Percentiles rank a stretch among this genome's conserved stretches.
Evolutionary conservation across 2,113 vertebrate genomes (phyloP).

Genomic region (Gymnogyps californianus): DNA sequence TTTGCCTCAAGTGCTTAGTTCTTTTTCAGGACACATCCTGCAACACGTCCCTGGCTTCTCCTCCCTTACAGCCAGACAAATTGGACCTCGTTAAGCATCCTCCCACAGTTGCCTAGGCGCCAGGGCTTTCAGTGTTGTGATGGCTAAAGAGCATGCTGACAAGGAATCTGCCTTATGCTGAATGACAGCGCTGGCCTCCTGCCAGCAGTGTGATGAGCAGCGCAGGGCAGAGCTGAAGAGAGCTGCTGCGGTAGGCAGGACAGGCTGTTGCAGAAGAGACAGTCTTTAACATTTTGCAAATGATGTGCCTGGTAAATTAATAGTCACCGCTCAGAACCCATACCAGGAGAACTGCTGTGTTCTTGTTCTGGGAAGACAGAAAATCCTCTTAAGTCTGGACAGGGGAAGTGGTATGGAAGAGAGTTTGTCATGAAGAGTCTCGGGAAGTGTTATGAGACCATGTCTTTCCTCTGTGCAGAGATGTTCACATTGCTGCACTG

Average conservation of each 20-base stretch:
- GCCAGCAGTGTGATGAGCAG: not conserved
- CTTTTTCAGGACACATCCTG: not conserved
- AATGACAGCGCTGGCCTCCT: slow-evolving; percentile 25
- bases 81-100: not conserved
- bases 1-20: not conserved
- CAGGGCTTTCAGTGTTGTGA: slow-evolving; percentile 38
- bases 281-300: rapidly evolving
- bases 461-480: not conserved
- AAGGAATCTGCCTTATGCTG: not conserved
- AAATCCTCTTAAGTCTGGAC: rapidly evolving
- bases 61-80: slow-evolving; percentile 33
- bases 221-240: not conserved
- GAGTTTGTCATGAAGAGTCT: not conserved
- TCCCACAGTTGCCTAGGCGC: slow-evolving; percentile 33
- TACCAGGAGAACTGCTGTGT: rapidly evolving
- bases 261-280: not conserved
- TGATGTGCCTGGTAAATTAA: rapidly evolving
- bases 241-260: not conserved
- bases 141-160: not conserved
- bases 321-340: rapidly evolving
- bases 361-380: not conserved
- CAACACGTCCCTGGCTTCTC: not conserved
- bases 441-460: rapidly evolving
- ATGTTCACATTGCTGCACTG: rapidly evolving
- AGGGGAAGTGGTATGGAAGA: not conserved